A percentile compares a stretch with the other conserved stretches of the same genome.
phyloP scores from a whole-genome alignment of 2,888 invertebrate species.

The Phyllotreta striolata region DNA sequence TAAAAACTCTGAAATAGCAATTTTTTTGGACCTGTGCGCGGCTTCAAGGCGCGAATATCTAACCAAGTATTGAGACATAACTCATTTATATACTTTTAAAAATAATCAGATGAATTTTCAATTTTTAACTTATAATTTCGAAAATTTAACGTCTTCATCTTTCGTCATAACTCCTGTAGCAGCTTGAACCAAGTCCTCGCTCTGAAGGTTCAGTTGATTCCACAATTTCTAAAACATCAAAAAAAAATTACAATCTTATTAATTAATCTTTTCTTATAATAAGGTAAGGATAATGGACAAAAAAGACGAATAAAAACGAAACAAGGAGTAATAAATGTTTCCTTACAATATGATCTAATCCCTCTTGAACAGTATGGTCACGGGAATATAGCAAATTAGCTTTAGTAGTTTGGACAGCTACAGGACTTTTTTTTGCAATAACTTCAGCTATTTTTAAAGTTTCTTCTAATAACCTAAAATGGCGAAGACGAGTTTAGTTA shows the following conservation, averaged over 20 bases:
- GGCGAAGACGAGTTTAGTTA: background rate
- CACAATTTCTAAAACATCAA: slow-evolving; percentile 69
- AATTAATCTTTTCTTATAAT: background rate
- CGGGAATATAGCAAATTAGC: slow-evolving; percentile 83
- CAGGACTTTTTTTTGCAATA: slow-evolving; percentile 91
- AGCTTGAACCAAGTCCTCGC: slow-evolving; percentile 86
- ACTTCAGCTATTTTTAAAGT: slow-evolving; percentile 77
- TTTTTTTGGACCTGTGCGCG: too few relatives aligned
- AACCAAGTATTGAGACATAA: too few relatives aligned
- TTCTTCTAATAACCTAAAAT: slow-evolving; percentile 72
- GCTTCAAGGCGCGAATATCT: too few relatives aligned
- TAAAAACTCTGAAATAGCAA: too few relatives aligned
- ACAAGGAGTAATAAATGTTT: background rate
- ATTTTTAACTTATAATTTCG: slow-evolving; percentile 78
- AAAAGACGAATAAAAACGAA: background rate
- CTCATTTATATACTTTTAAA: too few relatives aligned
- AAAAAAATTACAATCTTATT: background rate
- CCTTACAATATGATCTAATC: slow-evolving; percentile 90
- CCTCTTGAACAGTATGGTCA: slow-evolving; percentile 86
- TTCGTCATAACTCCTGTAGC: slow-evolving; percentile 80
- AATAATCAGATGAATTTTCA: too few relatives aligned
- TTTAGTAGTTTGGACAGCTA: slow-evolving; percentile 94
- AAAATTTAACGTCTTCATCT: slow-evolving; percentile 74
- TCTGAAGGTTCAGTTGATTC: slow-evolving; percentile 89
- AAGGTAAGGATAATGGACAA: background rate